Conservation (phyloP, 2,113 vertebrate species). For the Lasiurus borealis region DNA sequence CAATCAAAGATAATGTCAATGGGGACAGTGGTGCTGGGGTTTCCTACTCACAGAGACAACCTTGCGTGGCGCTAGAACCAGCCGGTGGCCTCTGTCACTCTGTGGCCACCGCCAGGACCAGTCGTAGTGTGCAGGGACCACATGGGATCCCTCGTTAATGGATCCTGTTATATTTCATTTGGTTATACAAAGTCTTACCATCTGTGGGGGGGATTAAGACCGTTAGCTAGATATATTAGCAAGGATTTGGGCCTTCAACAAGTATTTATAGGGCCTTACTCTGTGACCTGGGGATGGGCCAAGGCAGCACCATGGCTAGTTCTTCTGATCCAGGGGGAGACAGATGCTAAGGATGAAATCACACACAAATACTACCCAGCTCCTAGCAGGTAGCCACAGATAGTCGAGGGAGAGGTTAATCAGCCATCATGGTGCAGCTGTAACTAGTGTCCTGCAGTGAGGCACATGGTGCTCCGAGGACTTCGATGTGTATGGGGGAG, state of each 20-base stretch:
- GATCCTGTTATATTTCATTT: neutral
- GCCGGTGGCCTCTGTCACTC: neutral
- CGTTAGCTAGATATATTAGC: neutral
- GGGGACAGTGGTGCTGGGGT: neutral
- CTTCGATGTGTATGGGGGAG: neutral
- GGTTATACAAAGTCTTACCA: neutral
- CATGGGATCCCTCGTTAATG: neutral
- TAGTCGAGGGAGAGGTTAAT: neutral
- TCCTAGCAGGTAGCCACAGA: neutral
- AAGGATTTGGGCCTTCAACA: neutral
- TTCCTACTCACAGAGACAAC: neutral
- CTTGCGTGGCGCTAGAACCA: accelerated
- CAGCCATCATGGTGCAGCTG: accelerated
- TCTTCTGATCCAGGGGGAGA: neutral
- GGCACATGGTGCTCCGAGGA: neutral
- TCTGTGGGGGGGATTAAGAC: neutral
- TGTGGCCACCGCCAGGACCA: neutral
- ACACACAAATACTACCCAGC: neutral
- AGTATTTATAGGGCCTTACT: neutral
- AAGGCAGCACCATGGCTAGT: neutral
- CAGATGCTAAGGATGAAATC: neutral
- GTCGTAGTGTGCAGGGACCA: accelerated
- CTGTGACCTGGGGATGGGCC: neutral
- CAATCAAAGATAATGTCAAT: neutral
- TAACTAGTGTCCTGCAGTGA: neutral